These are phyloP conservation scores for Nemopilema nomurai DNA, from an alignment of 30 jellyfish, hydroid and myxozoan genomes.

Conservation along the genomic window DNA sequence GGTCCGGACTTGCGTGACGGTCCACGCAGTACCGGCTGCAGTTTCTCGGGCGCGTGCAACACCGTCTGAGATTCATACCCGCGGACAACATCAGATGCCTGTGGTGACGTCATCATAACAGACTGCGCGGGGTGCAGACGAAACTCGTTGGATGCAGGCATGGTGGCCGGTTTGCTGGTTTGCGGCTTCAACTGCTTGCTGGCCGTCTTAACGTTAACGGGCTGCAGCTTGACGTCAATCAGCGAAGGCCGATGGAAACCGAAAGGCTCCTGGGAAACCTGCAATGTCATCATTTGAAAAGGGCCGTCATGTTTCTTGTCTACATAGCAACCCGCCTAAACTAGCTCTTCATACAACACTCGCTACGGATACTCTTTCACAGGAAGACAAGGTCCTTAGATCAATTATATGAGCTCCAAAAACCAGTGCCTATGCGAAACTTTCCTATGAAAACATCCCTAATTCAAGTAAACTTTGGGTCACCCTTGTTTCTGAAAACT, in stretches of 20 bases:
- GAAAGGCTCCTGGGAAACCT: conserved; percentile 24
- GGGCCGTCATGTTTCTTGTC: too few species aligned
- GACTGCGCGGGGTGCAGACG: conserved; percentile 51
- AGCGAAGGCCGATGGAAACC: conserved; percentile 52
- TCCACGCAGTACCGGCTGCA: conserved; percentile 69
- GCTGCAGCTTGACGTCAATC: conserved; percentile 65
- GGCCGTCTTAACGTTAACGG: conserved; percentile 30
- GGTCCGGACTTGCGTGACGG: conserved; percentile 62
- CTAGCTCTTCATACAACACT: too few species aligned
- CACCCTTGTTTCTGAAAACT: too few species aligned
- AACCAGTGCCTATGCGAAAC: too few species aligned
- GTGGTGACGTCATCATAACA: conserved; percentile 22
- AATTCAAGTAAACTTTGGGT: too few species aligned
- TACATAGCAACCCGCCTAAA: too few species aligned
- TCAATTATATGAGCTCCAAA: too few species aligned
- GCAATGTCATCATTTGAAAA: too few species aligned
- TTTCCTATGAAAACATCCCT: too few species aligned
- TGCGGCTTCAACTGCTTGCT: conserved; percentile 28
- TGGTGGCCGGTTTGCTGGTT: conserved; percentile 17
- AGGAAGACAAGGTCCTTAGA: too few species aligned
- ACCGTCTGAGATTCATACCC: conserved; percentile 25
- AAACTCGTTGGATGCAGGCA: conserved; percentile 28
- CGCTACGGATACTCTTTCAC: too few species aligned
- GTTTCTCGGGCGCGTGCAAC: conserved; percentile 64
- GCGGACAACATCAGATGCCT: conserved; percentile 6